phyloP scores from a whole-genome alignment of 2,888 invertebrate species.

The Melikaiella ostensackeni region DNA sequence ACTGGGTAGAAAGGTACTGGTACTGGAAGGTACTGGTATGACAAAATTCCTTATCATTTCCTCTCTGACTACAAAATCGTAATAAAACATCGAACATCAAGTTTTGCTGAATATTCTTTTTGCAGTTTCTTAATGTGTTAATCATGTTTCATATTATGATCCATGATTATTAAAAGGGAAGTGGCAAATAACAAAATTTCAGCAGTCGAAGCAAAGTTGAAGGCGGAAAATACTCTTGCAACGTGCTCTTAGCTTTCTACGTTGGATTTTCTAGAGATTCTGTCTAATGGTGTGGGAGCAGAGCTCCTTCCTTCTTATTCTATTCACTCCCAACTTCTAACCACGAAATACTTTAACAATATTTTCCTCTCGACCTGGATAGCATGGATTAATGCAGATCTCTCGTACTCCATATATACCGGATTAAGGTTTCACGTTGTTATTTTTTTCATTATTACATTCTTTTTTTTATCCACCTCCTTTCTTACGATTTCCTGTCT shows the following conservation, averaged over 20 bases:
- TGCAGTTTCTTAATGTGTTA: background rate
- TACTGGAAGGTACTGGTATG: too few species aligned
- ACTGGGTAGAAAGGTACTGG: too few species aligned
- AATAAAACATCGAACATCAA: too few species aligned
- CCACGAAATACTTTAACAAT: slow-evolving; percentile 53
- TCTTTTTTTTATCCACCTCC: background rate
- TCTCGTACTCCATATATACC: slow-evolving; percentile 47
- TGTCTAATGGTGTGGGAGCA: slow-evolving; percentile 65
- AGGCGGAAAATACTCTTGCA: slow-evolving; percentile 39
- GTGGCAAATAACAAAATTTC: too few species aligned
- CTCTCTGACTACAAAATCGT: too few species aligned
- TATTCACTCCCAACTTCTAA: slow-evolving; percentile 42
- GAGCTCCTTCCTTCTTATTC: slow-evolving; percentile 44
- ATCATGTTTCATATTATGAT: background rate
- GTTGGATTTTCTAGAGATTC: slow-evolving; percentile 63
- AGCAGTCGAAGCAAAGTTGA: slow-evolving; percentile 13
- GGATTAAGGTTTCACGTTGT: background rate
- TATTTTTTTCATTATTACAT: slow-evolving; percentile 1
- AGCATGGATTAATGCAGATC: slow-evolving; percentile 58
- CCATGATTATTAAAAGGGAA: background rate
- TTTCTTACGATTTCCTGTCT: background rate
- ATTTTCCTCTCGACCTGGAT: slow-evolving; percentile 54
- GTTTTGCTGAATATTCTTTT: too few species aligned
- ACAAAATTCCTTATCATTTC: too few species aligned
- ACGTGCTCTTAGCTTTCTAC: slow-evolving; percentile 52